Percentiles rank a stretch among this genome's conserved stretches.
Evolutionary conservation across 1,140 invertebrate genomes (phyloP).

Genomic region (Diorhabda sublineata): DNA sequence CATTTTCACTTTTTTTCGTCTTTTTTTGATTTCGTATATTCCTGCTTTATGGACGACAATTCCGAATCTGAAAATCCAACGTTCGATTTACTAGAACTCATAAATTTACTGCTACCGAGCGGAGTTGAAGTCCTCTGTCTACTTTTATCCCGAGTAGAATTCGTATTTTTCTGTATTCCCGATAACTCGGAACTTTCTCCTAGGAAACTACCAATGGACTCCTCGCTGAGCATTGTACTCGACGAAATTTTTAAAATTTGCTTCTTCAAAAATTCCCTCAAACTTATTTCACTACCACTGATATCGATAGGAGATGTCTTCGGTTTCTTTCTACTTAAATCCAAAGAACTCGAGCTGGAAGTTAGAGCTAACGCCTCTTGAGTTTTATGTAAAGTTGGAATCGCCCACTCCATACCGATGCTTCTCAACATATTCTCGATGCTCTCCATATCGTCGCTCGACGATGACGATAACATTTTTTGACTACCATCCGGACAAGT

Average conservation of each 20-base stretch:
- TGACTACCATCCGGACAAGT: background rate
- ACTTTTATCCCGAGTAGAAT: slow-evolving; percentile 33
- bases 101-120: slow-evolving; percentile 47
- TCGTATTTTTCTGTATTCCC: slow-evolving; percentile 23
- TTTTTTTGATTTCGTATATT: slow-evolving; percentile 1
- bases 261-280: slow-evolving; percentile 35
- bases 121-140: slow-evolving; percentile 53
- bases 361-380: slow-evolving; percentile 59
- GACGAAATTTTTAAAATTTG: slow-evolving; percentile 36
- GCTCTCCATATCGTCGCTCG: slow-evolving; percentile 53
- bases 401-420: slow-evolving; percentile 61
- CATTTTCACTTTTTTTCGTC: background rate
- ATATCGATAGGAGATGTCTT: slow-evolving; percentile 6
- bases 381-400: slow-evolving; percentile 62
- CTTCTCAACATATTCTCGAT: slow-evolving; percentile 54
- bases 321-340: slow-evolving; percentile 41
- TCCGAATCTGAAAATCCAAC: slow-evolving; percentile 11
- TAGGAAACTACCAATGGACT: slow-evolving; percentile 29
- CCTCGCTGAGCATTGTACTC: slow-evolving; percentile 32
- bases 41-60: slow-evolving; percentile 10
- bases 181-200: slow-evolving; percentile 33
- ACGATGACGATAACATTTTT: slow-evolving; percentile 25
- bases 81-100: slow-evolving; percentile 10
- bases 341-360: slow-evolving; percentile 56
- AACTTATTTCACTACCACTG: slow-evolving; percentile 35